phyloP scores from a whole-genome alignment of 2,888 invertebrate genomes.

The Agrotis puta region DNA sequence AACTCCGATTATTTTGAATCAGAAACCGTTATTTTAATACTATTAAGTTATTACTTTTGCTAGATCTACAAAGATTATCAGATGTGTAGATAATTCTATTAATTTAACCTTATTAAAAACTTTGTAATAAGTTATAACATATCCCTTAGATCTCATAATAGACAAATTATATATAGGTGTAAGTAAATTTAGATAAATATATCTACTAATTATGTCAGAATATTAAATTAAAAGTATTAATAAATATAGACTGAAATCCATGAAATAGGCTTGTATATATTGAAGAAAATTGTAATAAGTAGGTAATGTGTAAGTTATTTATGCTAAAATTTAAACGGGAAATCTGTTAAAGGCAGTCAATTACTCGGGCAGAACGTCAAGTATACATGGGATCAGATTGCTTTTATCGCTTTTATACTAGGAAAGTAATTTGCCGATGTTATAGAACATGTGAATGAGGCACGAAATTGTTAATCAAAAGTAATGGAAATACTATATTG shows the following conservation, averaged over 20 bases:
- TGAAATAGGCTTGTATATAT: conserved; percentile 80
- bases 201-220: conserved; percentile 61
- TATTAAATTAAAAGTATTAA: conserved; percentile 77
- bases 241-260: conserved; percentile 85
- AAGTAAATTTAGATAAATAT: conserved; percentile 68
- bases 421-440: conserved; percentile 60
- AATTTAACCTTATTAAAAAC: conserved; percentile 30
- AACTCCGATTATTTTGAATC: conserved; percentile 26
- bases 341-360: conserved; percentile 67
- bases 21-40: conserved; percentile 52
- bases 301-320: conserved; percentile 61
- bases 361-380: conserved; percentile 64
- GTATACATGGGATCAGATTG: conserved; percentile 57
- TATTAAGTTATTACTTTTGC: conserved; percentile 39
- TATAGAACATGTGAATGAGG: conserved; percentile 52
- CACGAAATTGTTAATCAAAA: conserved; percentile 38
- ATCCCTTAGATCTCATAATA: conserved; percentile 71
- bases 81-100: conserved; percentile 29
- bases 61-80: conserved; percentile 23
- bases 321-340: conserved; percentile 65
- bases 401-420: conserved; percentile 65
- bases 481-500: conserved; percentile 36
- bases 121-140: conserved; percentile 64
- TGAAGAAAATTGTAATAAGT: conserved; percentile 62
- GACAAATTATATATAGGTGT: conserved; percentile 53